phyloP scores from a whole-genome alignment of 2,888 invertebrate genomes.

The Napeogenes inachia region DNA sequence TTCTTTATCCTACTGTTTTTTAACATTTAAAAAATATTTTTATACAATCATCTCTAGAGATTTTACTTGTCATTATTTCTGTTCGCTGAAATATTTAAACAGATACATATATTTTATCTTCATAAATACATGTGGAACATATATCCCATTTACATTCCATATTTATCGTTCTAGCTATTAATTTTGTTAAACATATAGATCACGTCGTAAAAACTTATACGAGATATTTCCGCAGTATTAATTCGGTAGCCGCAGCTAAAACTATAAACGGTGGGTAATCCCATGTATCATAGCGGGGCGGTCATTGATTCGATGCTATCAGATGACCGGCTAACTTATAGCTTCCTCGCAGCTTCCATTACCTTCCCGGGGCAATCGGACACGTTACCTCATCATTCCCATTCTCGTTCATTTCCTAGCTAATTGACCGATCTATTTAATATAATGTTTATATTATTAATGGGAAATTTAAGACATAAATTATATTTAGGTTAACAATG shows the following conservation, averaged over 20 bases:
- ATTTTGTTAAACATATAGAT: constrained; percentile 30
- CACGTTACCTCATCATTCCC: constrained; percentile 55
- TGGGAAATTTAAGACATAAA: background rate
- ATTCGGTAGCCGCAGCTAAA: constrained; percentile 60
- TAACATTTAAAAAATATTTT: too few species aligned
- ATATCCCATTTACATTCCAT: too few species aligned
- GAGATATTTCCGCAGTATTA: constrained; percentile 67
- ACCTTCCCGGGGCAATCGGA: constrained; percentile 40
- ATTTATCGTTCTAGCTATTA: constrained; percentile 18
- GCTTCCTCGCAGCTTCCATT: constrained; percentile 62
- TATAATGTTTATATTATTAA: too few species aligned
- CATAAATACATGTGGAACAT: too few species aligned
- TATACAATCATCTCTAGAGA: too few species aligned
- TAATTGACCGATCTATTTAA: constrained; percentile 72
- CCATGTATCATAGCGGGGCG: constrained; percentile 73
- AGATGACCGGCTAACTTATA: constrained; percentile 67
- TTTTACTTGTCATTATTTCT: too few species aligned
- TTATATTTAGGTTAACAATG: constrained; percentile 27
- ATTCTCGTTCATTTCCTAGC: constrained; percentile 66
- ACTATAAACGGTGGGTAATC: constrained; percentile 71
- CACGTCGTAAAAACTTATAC: constrained; percentile 54
- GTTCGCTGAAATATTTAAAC: too few species aligned
- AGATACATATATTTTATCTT: too few species aligned
- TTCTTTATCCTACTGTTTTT: too few species aligned
- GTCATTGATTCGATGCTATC: constrained; percentile 75